Evolutionary conservation across 1,140 invertebrate species (phyloP).

Genomic region (Harlomillsia oculata): DNA sequence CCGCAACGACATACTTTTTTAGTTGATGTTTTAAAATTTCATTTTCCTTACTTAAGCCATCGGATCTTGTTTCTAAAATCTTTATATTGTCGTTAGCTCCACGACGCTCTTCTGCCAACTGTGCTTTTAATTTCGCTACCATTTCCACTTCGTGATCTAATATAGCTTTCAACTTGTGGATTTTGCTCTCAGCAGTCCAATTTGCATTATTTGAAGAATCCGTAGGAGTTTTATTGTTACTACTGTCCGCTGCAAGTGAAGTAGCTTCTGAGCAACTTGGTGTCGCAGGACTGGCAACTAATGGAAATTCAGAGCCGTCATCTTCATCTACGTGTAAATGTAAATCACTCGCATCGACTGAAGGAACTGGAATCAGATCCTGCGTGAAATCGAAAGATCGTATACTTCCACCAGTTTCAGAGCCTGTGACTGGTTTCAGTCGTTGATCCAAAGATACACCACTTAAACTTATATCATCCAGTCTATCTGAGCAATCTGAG

Average conservation of each 20-base stretch:
- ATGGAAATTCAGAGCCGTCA: neutral
- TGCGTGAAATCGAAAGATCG: neutral
- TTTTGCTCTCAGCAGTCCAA: neutral
- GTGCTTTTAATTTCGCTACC: conserved; percentile 39
- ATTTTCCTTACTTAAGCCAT: conserved; percentile 62
- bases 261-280: conserved; percentile 12
- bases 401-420: neutral
- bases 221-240: neutral
- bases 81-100: conserved; percentile 40
- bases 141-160: conserved; percentile 44
- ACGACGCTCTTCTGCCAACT: conserved; percentile 42
- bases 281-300: conserved; percentile 12
- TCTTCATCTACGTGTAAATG: neutral
- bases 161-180: conserved; percentile 39
- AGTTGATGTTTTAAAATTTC: conserved; percentile 76
- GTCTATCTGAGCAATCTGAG: conserved; percentile 27
- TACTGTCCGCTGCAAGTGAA: neutral
- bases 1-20: conserved; percentile 78
- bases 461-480: conserved; percentile 20
- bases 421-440: conserved; percentile 18
- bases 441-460: conserved; percentile 16
- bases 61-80: conserved; percentile 40
- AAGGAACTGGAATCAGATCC: conserved; percentile 32
- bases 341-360: neutral
- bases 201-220: neutral